Base-by-base conservation (phyloP, 2,797 vertebrate genomes). In the Pseudotriccus pelzelni region DNA sequence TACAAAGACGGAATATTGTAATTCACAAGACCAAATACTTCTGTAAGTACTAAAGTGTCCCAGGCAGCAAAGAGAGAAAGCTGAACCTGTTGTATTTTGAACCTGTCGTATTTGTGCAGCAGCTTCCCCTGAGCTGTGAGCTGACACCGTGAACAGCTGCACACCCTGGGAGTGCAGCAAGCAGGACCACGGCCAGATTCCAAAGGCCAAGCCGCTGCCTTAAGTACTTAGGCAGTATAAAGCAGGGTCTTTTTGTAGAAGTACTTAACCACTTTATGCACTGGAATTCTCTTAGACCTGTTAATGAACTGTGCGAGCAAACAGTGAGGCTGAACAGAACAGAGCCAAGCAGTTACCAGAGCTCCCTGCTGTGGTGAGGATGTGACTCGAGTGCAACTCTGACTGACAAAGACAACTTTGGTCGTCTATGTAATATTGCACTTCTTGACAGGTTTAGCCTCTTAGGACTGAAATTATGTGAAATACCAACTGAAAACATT, bases 121-220 rank as follows among this genome's bases (percentile, higher is more conserved):
- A 69, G 37, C 52, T 44, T 64, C 68, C 53, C 41, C 37, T 64
- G 3, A 0, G 39, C 80, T 67, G 50, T 8, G 28, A 63, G 18
- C 39, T 19, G 44, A 6, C 32, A 11, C 68, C 22, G 27, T 18
- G 63, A 75, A 37, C 39, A 55, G 50, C 16, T 22, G 28, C 18
- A 6, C 21, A 47, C 5, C 5, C 13, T 10, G 9, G 39, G 24
- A 63, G 34, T 6, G 39, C 9, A 34, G 53, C 19, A 73, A 86
- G 15, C n/a, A 56, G 60, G 18, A 28, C 27, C 49, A 68, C 0
- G 0, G 0, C 22, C 74, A 78, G 30, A 49, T 30, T 37, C 37
- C 77, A 52, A 74, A 68, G 43, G 12, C 30, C 62, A 66, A 55
- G 60, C 17, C 28, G 15, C 41, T 55, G 76, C 36, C 3, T 7